Conservation (phyloP, 1,140 invertebrate genomes). For the Hycleus cichorii region DNA sequence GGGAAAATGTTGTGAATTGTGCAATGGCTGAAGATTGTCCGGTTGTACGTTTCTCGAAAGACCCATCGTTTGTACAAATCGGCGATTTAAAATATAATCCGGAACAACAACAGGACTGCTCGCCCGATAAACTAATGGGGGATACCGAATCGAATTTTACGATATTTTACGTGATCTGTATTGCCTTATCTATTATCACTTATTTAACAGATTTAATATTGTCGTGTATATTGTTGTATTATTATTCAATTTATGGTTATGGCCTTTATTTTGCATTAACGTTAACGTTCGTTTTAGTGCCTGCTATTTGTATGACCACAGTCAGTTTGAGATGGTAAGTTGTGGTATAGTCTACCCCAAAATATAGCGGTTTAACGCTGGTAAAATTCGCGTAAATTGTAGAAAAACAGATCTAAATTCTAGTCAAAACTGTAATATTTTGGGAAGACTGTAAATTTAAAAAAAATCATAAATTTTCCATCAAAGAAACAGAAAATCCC, state of each 20-base stretch:
- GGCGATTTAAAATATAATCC: conserved; percentile 19
- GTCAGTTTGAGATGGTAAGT: conserved; percentile 45
- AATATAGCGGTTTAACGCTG: too few species aligned
- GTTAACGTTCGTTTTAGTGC: conserved; percentile 42
- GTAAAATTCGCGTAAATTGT: too few species aligned
- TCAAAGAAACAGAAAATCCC: too few species aligned
- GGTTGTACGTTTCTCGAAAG: conserved; percentile 40
- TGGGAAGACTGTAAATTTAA: too few species aligned
- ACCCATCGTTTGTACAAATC: conserved; percentile 35
- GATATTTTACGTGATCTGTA: conserved; percentile 38
- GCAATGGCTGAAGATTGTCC: conserved; percentile 37
- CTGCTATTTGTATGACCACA: conserved; percentile 41
- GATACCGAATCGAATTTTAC: conserved; percentile 33
- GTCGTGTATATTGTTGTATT: conserved; percentile 41
- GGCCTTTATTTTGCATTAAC: conserved; percentile 43
- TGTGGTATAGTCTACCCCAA: not conserved
- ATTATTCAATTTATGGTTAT: conserved; percentile 38
- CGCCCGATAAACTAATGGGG: conserved; percentile 26
- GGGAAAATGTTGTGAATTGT: conserved; percentile 6
- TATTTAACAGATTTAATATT: conserved; percentile 42
- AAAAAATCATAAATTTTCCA: too few species aligned
- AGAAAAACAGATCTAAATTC: too few species aligned
- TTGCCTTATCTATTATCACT: conserved; percentile 40
- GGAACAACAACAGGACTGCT: conserved; percentile 31
- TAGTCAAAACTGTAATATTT: too few species aligned